These are phyloP conservation scores for Neomonachus schauinslandi DNA, from an alignment of 2,113 vertebrate genomes.

Conservation along the genomic window DNA sequence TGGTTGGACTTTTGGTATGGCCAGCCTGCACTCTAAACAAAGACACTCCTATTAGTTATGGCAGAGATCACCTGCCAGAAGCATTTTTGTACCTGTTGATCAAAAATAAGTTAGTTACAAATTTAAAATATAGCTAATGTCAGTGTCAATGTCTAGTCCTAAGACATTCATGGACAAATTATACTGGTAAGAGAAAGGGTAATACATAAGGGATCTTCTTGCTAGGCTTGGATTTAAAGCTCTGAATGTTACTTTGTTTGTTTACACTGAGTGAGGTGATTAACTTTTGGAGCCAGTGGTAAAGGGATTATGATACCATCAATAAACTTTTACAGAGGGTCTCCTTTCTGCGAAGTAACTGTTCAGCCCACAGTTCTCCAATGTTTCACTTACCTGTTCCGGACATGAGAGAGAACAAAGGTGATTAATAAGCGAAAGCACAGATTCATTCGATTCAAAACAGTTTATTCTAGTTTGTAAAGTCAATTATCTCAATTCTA, in stretches of 20 bases:
- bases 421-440: neutral
- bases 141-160: neutral
- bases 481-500: neutral
- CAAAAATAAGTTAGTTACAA: slow-evolving; percentile 35
- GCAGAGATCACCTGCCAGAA: neutral
- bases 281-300: neutral
- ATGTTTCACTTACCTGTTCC: neutral
- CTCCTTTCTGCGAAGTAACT: neutral
- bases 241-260: neutral
- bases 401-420: neutral
- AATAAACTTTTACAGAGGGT: neutral
- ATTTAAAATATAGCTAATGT: slow-evolving; percentile 17
- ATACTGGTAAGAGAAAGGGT: neutral
- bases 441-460: slow-evolving; percentile 5
- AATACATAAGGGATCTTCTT: neutral
- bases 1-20: neutral
- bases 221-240: neutral
- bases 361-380: neutral
- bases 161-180: neutral
- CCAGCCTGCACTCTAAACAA: neutral
- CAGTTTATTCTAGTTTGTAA: neutral
- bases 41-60: neutral
- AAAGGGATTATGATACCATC: neutral
- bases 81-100: neutral
- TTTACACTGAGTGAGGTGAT: neutral